Evolutionary conservation across 2,797 vertebrate species (phyloP).

Genomic region (Lateolabrax maculatus): DNA sequence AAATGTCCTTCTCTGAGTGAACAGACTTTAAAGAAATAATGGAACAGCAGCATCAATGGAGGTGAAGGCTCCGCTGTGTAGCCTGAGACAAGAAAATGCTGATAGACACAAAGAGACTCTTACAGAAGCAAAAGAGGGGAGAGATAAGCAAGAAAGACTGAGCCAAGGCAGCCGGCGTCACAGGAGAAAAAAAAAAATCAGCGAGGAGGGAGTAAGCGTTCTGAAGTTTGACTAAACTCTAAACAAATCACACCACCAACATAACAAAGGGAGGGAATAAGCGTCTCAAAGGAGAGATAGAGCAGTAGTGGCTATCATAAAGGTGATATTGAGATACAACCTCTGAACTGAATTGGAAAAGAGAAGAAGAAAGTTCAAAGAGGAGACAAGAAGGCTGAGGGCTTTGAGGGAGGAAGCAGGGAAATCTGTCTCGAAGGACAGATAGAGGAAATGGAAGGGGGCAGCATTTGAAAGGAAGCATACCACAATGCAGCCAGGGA

Average conservation of each 20-base stretch:
- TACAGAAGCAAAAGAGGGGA: slow-evolving; percentile 19
- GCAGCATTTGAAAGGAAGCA: slow-evolving; percentile 38
- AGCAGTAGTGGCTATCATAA: slow-evolving; percentile 26
- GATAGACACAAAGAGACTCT: slow-evolving; percentile 18
- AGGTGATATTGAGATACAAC: slow-evolving; percentile 47
- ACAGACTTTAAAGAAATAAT: slow-evolving; percentile 29
- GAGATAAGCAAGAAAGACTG: slow-evolving; percentile 38
- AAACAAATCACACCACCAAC: slow-evolving; percentile 48
- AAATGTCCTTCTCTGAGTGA: slow-evolving; percentile 16
- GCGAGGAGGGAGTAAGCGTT: slow-evolving; percentile 9
- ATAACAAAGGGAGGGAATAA: slow-evolving; percentile 28
- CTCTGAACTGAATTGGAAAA: slow-evolving; percentile 11
- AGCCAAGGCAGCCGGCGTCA: slow-evolving; percentile 12
- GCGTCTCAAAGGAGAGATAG: slow-evolving; percentile 27
- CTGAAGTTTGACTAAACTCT: slow-evolving; percentile 50
- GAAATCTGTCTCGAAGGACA: slow-evolving; percentile 50
- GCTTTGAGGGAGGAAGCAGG: slow-evolving; percentile 39
- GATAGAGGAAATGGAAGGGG: slow-evolving; percentile 49
- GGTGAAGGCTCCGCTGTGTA: slow-evolving; percentile 39
- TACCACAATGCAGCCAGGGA: slow-evolving; percentile 40
- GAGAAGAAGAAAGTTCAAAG: slow-evolving; percentile 19
- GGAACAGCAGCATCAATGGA: background rate
- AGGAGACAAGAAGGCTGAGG: slow-evolving; percentile 34
- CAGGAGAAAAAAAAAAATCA: slow-evolving; percentile 42
- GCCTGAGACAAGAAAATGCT: slow-evolving; percentile 35